These are phyloP conservation scores for Sphyrna mokarran DNA, from an alignment of 2,113 vertebrate genomes.

Conservation along the genomic window DNA sequence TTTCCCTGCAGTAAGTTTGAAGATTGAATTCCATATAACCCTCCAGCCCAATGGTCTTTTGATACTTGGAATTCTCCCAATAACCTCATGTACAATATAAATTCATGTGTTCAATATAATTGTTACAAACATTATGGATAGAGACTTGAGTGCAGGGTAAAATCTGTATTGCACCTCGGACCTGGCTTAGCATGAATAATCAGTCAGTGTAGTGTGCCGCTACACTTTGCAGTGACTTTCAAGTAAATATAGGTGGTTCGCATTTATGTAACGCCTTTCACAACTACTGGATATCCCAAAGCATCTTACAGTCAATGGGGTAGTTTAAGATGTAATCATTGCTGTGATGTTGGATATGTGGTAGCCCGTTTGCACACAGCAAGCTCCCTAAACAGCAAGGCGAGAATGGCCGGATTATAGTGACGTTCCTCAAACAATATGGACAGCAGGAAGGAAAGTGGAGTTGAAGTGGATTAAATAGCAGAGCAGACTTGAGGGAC, in stretches of 20 bases:
- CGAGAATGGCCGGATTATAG: neutral
- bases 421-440: neutral
- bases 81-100: neutral
- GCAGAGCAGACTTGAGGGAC: too few relatives aligned
- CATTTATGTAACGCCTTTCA: neutral
- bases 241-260: neutral
- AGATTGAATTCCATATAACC: neutral
- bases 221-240: neutral
- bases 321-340: neutral
- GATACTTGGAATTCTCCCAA: neutral
- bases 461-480: too few relatives aligned
- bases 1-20: neutral
- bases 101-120: neutral
- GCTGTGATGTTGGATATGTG: neutral
- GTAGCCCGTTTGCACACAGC: neutral
- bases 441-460: neutral
- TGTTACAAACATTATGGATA: neutral
- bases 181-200: neutral
- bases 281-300: too few relatives aligned
- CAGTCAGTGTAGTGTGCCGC: neutral
- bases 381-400: neutral
- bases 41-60: neutral
- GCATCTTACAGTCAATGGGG: neutral
- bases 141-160: neutral
- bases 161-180: neutral